Evolutionary conservation across 2,797 vertebrate genomes (phyloP).

Genomic region (Mycteria americana): DNA sequence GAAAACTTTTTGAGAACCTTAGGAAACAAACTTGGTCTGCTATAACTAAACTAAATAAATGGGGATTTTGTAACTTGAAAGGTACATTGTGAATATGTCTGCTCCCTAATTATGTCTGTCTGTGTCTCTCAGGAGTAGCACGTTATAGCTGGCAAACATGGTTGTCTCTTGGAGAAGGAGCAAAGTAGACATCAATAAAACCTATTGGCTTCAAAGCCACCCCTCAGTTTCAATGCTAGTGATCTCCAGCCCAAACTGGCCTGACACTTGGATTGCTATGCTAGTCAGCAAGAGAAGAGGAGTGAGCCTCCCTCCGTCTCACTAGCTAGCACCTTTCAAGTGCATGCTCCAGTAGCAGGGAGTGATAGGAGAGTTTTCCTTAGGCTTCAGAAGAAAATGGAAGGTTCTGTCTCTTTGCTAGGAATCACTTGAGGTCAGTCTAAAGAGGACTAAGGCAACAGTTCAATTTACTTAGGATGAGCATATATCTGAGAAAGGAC

Average conservation of each 20-base stretch:
- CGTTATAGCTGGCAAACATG: not conserved
- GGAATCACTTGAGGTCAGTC: not conserved
- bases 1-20: not conserved
- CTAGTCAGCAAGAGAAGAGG: not conserved
- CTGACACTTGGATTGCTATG: not conserved
- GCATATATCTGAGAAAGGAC: not conserved
- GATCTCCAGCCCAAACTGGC: not conserved
- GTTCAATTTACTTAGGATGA: not conserved
- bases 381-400: not conserved
- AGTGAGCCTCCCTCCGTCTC: not conserved
- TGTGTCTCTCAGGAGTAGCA: not conserved
- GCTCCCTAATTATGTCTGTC: not conserved
- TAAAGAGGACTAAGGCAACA: not conserved
- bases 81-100: not conserved
- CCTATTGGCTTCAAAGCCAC: not conserved
- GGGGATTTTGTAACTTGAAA: not conserved
- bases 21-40: not conserved
- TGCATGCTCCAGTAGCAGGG: not conserved
- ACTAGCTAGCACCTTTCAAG: not conserved
- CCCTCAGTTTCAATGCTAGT: not conserved
- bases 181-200: not conserved
- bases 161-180: not conserved
- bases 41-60: not conserved
- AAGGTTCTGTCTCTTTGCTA: not conserved
- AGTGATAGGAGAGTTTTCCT: not conserved